Evolutionary conservation across 2,888 invertebrate species (phyloP).

Genomic region (Dasysyrphus albostriatus): DNA sequence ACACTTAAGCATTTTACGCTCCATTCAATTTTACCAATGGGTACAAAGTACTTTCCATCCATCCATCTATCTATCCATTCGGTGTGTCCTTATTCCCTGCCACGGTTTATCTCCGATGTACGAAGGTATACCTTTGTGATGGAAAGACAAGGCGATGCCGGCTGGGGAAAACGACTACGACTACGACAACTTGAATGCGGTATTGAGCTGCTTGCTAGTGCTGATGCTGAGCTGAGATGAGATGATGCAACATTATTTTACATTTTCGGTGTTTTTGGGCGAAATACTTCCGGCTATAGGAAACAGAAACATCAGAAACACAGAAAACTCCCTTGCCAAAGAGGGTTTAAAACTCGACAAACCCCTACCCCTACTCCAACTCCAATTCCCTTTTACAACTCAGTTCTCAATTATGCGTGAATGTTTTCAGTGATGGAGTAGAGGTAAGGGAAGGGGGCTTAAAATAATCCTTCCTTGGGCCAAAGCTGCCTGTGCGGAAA

Average conservation of each 20-base stretch:
- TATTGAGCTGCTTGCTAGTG: slow-evolving; percentile 2
- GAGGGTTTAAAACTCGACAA: slow-evolving; percentile 12
- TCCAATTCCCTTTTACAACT: slow-evolving; percentile 10
- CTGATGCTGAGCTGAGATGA: slow-evolving; percentile 26
- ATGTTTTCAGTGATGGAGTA: slow-evolving; percentile 55
- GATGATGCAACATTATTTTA: slow-evolving; percentile 68
- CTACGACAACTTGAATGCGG: slow-evolving; percentile 47
- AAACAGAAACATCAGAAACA: slow-evolving; percentile 29
- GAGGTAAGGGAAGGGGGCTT: slow-evolving; percentile 30
- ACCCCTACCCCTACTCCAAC: slow-evolving; percentile 12
- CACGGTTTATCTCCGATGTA: not conserved
- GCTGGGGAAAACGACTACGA: not conserved
- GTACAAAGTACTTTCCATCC: slow-evolving; percentile 58
- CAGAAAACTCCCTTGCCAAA: slow-evolving; percentile 13
- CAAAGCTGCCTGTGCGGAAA: slow-evolving; percentile 52
- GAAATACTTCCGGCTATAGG: slow-evolving; percentile 59
- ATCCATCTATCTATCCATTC: slow-evolving; percentile 6
- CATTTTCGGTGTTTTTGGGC: slow-evolving; percentile 56
- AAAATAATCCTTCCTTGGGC: slow-evolving; percentile 71
- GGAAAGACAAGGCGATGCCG: not conserved
- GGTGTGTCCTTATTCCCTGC: not conserved
- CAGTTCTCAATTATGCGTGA: slow-evolving; percentile 71
- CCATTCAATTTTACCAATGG: slow-evolving; percentile 73
- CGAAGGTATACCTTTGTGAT: slow-evolving; percentile 7
- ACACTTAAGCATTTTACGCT: slow-evolving; percentile 75